Evolutionary conservation across 2,113 vertebrate genomes (phyloP).

Genomic region (Leucosticte australis): DNA sequence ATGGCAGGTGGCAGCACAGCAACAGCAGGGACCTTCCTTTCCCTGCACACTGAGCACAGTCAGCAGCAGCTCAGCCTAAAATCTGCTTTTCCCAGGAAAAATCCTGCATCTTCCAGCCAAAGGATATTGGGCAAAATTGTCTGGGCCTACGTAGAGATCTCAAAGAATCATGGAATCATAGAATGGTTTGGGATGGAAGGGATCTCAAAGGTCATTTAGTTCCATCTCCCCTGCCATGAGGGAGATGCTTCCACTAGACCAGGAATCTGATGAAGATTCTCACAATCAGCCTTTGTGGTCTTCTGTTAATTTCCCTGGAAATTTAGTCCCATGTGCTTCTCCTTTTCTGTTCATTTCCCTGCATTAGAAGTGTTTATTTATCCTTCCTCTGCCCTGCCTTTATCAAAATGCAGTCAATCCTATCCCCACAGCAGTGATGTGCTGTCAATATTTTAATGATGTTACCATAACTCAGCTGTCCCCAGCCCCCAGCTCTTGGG

Average conservation of each 20-base stretch:
- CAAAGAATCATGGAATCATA: background rate
- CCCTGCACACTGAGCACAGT: background rate
- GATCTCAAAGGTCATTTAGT: background rate
- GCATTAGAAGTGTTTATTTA: background rate
- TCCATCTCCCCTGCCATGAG: background rate
- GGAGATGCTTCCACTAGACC: background rate
- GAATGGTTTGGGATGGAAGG: background rate
- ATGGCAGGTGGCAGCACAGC: background rate
- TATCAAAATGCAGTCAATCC: background rate
- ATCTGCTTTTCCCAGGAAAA: background rate
- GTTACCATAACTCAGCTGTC: background rate
- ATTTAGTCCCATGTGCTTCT: background rate
- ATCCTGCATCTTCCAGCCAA: background rate
- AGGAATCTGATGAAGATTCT: background rate
- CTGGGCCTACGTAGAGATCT: background rate
- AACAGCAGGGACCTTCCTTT: background rate
- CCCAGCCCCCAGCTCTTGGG: background rate
- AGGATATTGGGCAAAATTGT: background rate
- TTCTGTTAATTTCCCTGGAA: background rate
- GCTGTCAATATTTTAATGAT: background rate
- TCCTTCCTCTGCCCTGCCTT: background rate
- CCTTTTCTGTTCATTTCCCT: background rate
- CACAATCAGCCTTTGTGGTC: background rate
- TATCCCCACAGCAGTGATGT: background rate
- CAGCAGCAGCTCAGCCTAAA: background rate